Conservation (phyloP, 1,140 invertebrate genomes). For the Glossosoma conforme region DNA sequence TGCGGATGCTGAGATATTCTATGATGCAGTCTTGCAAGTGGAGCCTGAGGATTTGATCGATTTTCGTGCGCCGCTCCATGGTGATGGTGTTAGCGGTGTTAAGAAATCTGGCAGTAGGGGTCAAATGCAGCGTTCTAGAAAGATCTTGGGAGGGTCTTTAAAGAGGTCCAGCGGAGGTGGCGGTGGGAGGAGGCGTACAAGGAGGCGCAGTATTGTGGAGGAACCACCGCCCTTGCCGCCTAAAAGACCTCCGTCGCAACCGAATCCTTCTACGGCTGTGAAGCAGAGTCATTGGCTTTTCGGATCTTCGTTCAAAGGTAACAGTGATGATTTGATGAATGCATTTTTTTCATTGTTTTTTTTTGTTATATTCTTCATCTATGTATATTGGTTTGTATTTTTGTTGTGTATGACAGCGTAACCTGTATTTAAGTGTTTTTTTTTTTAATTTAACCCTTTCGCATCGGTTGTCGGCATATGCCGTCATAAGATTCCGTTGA, state of each 20-base stretch:
- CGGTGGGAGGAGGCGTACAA: constrained; percentile 15
- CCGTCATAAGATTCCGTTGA: no score
- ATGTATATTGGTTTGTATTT: no score
- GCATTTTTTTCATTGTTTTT: no score
- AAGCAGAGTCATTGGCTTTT: constrained; percentile 47
- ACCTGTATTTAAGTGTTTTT: no score
- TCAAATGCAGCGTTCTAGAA: constrained; percentile 1
- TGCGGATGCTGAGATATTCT: constrained; percentile 19
- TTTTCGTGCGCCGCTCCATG: no score
- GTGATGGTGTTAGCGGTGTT: no score
- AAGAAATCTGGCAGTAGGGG: background rate
- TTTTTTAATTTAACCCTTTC: no score
- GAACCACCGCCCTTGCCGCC: constrained; percentile 37
- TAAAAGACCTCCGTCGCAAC: constrained; percentile 8
- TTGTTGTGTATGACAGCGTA: no score
- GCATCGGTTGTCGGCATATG: no score
- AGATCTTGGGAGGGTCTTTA: constrained; percentile 20
- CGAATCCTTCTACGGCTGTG: constrained; percentile 22
- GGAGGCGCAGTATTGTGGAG: constrained; percentile 31
- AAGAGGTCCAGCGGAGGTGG: constrained; percentile 16
- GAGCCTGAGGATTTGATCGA: background rate
- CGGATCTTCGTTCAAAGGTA: constrained; percentile 38
- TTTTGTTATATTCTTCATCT: no score
- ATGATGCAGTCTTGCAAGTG: constrained; percentile 13
- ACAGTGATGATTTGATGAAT: no score